Evolutionary conservation across 2,797 vertebrate genomes (phyloP), one percentile per base, ranked within the genome.

Genomic region (Aplochiton taeniatus): DNA sequence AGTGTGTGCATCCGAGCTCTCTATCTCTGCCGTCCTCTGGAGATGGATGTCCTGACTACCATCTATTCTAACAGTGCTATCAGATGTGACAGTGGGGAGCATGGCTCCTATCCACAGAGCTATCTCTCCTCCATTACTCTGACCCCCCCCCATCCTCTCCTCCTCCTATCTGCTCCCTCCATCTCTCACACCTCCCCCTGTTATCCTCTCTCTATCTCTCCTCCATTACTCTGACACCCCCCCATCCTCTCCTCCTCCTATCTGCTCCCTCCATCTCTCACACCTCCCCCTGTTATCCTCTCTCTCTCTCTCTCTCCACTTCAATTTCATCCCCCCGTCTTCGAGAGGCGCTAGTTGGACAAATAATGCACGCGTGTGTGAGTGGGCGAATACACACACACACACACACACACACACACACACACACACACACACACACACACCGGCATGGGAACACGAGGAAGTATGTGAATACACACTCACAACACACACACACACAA

Each of bases 41-140:
- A 2, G 31, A 31, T 31, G 31, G 31, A 3, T 31, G 31, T 7
- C 5, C 1, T 4, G 14, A 47, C 53, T 17, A 20, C 45, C 44
- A 47, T 48, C 18, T 8, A 11, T 13, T 4, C 12, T 16, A 19
- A 16, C 11, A 4, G 18, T 8, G 46, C 9, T 11, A 42, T 31
- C 12, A 31, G 12, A 50, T 49, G 8, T 12, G 59, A 41, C 42
- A 53, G 50, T 44, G 17, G 47, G 42, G 42, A 54, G 50, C 19
- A n/a, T 13, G 44, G 50, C 16, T 19, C 42, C 43, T 63, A 53
- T 63, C 61, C 45, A 41, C 16, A 13, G 42, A 17, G 42, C 51
- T 17, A 63, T 53, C 61, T 53, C 61, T 45, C 5, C 11, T 41
- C 18, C 20, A 56, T 43, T 56, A 56, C 31, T 43, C 31, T 18